Conservation (phyloP, 2,888 invertebrate genomes). For the Agonopterix arenella region DNA sequence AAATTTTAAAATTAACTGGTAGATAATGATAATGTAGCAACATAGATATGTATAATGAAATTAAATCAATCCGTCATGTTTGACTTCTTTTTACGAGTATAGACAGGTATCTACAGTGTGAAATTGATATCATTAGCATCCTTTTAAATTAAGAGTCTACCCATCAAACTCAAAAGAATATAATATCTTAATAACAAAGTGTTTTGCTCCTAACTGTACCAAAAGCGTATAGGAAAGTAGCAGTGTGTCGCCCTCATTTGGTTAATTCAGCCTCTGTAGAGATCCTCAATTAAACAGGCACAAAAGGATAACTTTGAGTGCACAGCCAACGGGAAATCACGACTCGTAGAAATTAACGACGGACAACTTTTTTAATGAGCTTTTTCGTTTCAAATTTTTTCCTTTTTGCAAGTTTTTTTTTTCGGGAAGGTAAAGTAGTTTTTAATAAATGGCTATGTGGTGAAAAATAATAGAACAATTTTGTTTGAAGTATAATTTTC, state of each 20-base stretch:
- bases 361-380: constrained; percentile 61
- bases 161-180: too few species aligned
- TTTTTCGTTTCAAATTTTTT: constrained; percentile 5
- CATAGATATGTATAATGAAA: too few species aligned
- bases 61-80: too few species aligned
- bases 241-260: constrained; percentile 61
- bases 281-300: constrained; percentile 64
- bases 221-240: constrained; percentile 14
- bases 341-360: constrained; percentile 56
- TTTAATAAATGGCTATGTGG: too few species aligned
- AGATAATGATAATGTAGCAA: too few species aligned
- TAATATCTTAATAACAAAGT: neutral
- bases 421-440: too few species aligned
- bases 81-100: too few species aligned
- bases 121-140: too few species aligned
- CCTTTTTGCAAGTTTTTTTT: neutral
- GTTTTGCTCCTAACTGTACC: constrained; percentile 21
- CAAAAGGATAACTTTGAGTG: constrained; percentile 50
- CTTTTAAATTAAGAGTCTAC: too few species aligned
- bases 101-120: too few species aligned
- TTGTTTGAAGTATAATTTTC: too few species aligned
- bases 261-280: constrained; percentile 57
- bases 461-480: too few species aligned
- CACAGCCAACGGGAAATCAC: constrained; percentile 50
- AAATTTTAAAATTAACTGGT: neutral